phyloP scores from a whole-genome alignment of 2,113 vertebrate genomes.

The Cebidichthys violaceus region DNA sequence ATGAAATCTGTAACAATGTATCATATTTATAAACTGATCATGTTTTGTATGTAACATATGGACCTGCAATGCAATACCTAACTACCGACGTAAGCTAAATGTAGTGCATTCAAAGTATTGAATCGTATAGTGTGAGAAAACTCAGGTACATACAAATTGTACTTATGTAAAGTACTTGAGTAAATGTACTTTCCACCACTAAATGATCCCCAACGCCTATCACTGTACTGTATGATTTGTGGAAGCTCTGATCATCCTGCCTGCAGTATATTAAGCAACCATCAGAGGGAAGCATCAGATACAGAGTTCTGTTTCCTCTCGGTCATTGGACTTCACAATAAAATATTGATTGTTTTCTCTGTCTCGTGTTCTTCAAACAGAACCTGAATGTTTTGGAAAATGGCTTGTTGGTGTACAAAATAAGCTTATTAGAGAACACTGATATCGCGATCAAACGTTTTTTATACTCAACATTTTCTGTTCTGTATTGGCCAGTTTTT shows the following conservation, averaged over 20 bases:
- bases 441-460: background rate
- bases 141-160: background rate
- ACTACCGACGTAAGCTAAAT: background rate
- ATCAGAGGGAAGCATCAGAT: conserved; percentile 41
- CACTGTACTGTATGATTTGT: background rate
- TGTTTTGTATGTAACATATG: background rate
- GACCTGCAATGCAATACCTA: background rate
- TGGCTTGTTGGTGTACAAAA: background rate
- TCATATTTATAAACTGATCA: background rate
- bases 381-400: background rate
- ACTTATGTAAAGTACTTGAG: background rate
- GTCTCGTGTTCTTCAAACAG: background rate
- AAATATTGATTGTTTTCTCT: background rate
- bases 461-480: background rate
- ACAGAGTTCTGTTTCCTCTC: background rate
- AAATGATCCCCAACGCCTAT: background rate
- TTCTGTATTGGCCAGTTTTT: background rate
- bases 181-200: background rate
- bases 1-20: background rate
- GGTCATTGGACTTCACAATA: background rate
- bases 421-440: background rate
- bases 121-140: background rate
- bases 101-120: background rate
- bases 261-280: conserved; percentile 26
- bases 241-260: background rate